Conservation (phyloP, 2,113 vertebrate genomes). For the Notechis scutatus region DNA sequence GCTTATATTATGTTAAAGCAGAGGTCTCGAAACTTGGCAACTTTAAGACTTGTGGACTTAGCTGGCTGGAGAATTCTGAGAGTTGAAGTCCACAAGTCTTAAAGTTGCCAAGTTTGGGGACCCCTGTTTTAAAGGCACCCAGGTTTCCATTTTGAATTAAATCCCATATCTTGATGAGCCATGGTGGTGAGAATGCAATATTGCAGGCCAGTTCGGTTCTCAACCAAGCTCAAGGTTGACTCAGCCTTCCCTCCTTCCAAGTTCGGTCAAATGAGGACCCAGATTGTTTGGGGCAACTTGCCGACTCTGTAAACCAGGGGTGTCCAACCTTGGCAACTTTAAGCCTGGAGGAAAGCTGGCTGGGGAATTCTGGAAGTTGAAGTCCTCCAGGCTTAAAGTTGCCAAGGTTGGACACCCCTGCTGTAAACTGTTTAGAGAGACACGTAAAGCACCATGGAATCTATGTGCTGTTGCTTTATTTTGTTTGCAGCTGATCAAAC, state of each 20-base stretch:
- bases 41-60: too few relatives aligned
- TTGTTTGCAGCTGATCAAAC: slow-evolving; percentile 76
- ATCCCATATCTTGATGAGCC: neutral
- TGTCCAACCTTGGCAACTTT: too few relatives aligned
- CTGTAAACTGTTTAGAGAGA: neutral
- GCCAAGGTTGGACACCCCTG: too few relatives aligned
- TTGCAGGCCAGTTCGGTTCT: neutral
- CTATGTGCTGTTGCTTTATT: neutral
- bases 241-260: neutral
- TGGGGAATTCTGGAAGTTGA: too few relatives aligned
- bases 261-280: neutral
- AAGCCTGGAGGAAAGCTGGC: too few relatives aligned
- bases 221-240: neutral
- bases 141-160: neutral
- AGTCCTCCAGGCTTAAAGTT: too few relatives aligned
- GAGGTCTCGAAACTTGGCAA: too few relatives aligned
- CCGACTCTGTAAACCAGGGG: neutral
- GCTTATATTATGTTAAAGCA: neutral
- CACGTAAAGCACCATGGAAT: neutral
- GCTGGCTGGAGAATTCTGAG: too few relatives aligned
- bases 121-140: too few relatives aligned
- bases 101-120: too few relatives aligned
- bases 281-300: neutral
- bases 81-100: too few relatives aligned
- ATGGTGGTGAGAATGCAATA: neutral